These are phyloP conservation scores for Melitaea cinxia DNA, from an alignment of 1,140 invertebrate species.

Conservation along the genomic window DNA sequence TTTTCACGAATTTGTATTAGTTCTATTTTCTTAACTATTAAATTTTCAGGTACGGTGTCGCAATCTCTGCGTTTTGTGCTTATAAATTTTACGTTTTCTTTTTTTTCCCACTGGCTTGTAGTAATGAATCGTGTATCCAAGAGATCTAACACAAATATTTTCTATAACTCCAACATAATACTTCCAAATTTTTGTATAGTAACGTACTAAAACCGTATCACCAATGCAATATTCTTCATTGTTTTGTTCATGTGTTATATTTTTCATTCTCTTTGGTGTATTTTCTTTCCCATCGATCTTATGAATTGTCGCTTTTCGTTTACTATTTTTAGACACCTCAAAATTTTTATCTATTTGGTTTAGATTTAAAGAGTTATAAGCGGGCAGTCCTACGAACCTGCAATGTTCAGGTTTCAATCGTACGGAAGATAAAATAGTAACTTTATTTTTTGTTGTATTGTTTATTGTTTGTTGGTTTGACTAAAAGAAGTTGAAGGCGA, in stretches of 20 bases:
- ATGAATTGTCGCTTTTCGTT: neutral
- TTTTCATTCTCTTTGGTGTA: constrained; percentile 10
- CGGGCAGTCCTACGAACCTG: neutral
- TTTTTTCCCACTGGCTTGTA: neutral
- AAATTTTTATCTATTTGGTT: constrained; percentile 4
- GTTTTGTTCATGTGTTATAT: neutral
- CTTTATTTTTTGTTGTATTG: neutral
- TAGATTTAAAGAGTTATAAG: neutral
- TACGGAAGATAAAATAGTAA: neutral
- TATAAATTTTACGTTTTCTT: constrained; percentile 15
- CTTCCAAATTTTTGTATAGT: constrained; percentile 2
- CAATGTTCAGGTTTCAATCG: neutral
- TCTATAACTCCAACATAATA: constrained; percentile 4
- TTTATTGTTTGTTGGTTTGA: no score
- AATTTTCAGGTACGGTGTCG: constrained; percentile 18
- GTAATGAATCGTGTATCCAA: constrained; percentile 1
- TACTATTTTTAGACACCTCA: neutral
- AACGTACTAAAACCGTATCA: constrained; percentile 7
- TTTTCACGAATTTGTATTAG: constrained; percentile 12
- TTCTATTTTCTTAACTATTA: constrained; percentile 20
- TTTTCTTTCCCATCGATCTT: neutral
- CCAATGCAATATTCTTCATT: constrained; percentile 5
- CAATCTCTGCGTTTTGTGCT: constrained; percentile 14
- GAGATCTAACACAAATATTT: constrained; percentile 3
- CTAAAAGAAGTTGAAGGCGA: no score